Evolutionary conservation across 2,797 vertebrate genomes (phyloP).

Genomic region (Semotilus atromaculatus): DNA sequence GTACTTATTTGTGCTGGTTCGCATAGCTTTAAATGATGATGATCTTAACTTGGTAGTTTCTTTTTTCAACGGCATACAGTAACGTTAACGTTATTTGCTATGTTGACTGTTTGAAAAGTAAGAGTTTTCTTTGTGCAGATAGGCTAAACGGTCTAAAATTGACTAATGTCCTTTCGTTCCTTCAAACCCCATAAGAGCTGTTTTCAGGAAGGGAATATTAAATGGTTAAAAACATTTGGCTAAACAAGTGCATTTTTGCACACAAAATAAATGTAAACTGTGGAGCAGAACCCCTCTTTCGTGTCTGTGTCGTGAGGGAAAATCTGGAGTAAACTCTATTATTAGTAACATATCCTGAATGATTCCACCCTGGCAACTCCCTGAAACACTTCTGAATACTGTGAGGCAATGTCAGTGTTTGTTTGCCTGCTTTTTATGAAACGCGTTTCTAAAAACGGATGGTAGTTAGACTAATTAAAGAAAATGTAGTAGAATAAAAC

Average conservation of each 20-base stretch:
- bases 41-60: background rate
- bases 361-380: conserved; percentile 41
- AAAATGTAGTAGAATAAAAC: background rate
- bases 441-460: background rate
- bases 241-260: background rate
- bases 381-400: conserved; percentile 46
- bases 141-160: background rate
- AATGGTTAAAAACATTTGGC: background rate
- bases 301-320: conserved; percentile 15
- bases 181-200: background rate
- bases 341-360: conserved; percentile 58
- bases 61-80: background rate
- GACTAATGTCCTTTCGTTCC: background rate
- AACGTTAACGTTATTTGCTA: background rate
- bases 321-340: conserved; percentile 56
- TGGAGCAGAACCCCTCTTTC: background rate
- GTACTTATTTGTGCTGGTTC: background rate
- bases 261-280: background rate
- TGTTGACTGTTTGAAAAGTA: background rate
- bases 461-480: background rate
- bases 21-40: background rate
- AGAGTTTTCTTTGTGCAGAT: background rate
- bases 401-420: conserved; percentile 20
- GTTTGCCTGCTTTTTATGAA: conserved; percentile 8
- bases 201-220: background rate